Percentiles rank a stretch among this genome's conserved stretches.
Evolutionary conservation across 2,888 invertebrate species (phyloP).

Genomic region (Metellina segmentata): DNA sequence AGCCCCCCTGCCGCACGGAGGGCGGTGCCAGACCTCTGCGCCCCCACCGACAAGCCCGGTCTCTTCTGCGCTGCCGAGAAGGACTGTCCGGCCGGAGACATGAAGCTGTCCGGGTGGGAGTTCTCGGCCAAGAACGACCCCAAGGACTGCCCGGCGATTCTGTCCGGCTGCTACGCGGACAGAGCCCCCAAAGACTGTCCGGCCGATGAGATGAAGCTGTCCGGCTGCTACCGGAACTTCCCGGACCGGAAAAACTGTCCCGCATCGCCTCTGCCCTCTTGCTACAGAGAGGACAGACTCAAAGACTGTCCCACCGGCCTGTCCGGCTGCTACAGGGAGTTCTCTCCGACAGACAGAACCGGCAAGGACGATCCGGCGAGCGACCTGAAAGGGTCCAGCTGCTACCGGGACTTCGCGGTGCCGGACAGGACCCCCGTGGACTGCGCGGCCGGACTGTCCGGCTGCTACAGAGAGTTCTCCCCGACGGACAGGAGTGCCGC

Average conservation of each 20-base stretch:
- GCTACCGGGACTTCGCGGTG: background rate
- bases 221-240: background rate
- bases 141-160: background rate
- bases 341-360: background rate
- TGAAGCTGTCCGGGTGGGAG: background rate
- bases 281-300: no score
- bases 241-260: background rate
- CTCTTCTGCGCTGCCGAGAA: background rate
- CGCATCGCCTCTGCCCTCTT: background rate
- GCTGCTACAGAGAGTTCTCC: background rate
- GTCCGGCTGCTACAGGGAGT: background rate
- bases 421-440: background rate
- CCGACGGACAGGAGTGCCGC: no score
- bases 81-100: background rate
- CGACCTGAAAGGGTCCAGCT: background rate
- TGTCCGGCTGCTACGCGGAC: background rate
- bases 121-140: background rate
- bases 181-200: background rate
- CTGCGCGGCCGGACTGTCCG: background rate
- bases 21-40: background rate
- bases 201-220: background rate
- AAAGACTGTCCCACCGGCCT: background rate
- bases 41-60: background rate
- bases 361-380: background rate
- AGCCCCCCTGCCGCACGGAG: conserved; percentile 86